Evolutionary conservation across 2,797 vertebrate species (phyloP), one percentile per base, ranked within the genome.

Genomic region (Macropodus opercularis): DNA sequence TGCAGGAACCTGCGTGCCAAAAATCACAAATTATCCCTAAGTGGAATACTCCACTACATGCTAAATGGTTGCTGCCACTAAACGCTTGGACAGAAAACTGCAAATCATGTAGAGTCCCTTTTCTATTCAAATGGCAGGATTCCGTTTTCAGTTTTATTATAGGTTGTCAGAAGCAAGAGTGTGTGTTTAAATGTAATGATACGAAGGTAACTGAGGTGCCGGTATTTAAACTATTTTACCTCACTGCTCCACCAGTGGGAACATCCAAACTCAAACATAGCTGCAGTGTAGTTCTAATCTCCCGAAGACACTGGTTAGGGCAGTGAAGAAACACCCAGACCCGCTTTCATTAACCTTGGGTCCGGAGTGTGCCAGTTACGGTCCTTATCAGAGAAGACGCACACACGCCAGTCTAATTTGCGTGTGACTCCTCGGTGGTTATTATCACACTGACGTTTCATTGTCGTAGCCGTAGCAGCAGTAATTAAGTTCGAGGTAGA

Each of bases 401-500:
- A 23, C 49, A 60, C 66, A 65, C 66, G 55, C 29, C 49, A 14
- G 24, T 59, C 39, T 71, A 61, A 69, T 69, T 64, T 77, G 62
- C 58, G 60, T 50, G 75, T 17, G 63, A 39, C 36, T 78, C 73
- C 77, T 81, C 67, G 6, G 73, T 72, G 72, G 66, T 77, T 73
- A 60, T 79, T 69, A 80, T 79, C 76, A 76, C 36, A 44, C 63
- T 32, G 75, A 69, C 59, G 54, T 74, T 78, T 78, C 77, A 71
- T 79, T 83, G 79, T 85, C 77, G 72, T 66, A n/a, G 58, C 59
- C 9, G 23, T 12, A 29, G 66, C 73, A 64, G 73, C 48, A 7
- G 79, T 84, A 85, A 86, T 89, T 86, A 81, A 74, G 75, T 81
- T 76, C 68, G 60, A 73, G 69, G 38, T 50, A 40, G 78, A 41